phyloP scores from a whole-genome alignment of 1,140 invertebrate species.

The Brachionus sp. region DNA sequence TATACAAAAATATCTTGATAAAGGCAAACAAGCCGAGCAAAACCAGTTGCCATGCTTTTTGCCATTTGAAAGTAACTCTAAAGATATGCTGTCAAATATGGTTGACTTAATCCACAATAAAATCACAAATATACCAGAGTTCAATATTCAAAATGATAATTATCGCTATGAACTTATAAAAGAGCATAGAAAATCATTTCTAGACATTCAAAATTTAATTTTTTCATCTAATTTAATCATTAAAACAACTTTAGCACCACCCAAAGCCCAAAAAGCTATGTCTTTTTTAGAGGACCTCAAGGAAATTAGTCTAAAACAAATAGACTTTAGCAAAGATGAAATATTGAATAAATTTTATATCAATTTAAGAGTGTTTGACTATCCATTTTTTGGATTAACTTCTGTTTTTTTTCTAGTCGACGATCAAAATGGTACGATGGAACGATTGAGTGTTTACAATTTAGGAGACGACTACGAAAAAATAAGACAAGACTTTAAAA shows the following conservation, averaged over 20 bases:
- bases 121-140: neutral
- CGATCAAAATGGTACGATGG: neutral
- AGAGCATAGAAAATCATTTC: neutral
- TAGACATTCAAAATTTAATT: neutral
- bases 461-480: neutral
- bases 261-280: neutral
- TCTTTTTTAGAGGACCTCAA: neutral
- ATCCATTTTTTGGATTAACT: neutral
- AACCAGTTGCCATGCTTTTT: constrained; percentile 16
- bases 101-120: neutral
- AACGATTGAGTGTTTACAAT: neutral
- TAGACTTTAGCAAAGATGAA: constrained; percentile 4
- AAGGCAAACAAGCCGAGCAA: constrained; percentile 2
- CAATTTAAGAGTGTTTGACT: neutral
- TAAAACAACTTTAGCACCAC: neutral
- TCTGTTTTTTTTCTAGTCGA: neutral
- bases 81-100: neutral
- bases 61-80: neutral
- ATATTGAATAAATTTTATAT: neutral
- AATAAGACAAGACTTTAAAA: neutral
- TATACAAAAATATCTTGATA: neutral
- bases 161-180: neutral
- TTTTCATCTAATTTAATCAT: neutral
- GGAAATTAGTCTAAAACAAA: neutral
- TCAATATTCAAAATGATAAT: neutral